These are phyloP conservation scores for Dipus sagitta DNA, from an alignment of 2,797 vertebrate genomes.

Conservation along the genomic window DNA sequence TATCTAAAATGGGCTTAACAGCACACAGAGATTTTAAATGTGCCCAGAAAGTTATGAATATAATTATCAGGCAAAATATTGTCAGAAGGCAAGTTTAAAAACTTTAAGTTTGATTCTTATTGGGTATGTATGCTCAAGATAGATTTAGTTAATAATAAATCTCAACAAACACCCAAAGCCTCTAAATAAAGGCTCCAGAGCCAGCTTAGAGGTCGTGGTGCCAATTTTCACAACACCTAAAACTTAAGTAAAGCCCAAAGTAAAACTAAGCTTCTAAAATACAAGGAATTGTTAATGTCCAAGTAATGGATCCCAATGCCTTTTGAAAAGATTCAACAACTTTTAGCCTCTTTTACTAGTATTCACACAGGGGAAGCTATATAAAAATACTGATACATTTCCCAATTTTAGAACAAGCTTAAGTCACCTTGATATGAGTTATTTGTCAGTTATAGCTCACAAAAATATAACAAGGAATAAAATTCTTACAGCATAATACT, in stretches of 20 bases:
- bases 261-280: conserved; percentile 38
- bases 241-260: conserved; percentile 38
- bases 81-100: conserved; percentile 23
- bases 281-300: conserved; percentile 33
- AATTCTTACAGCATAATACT: conserved; percentile 94
- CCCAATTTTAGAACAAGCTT: conserved; percentile 63
- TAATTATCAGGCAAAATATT: conserved; percentile 40
- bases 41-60: conserved; percentile 45
- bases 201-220: conserved; percentile 33
- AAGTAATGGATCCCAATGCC: conserved; percentile 37
- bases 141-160: neutral
- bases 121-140: neutral
- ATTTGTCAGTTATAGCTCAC: conserved; percentile 68
- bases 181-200: conserved; percentile 9
- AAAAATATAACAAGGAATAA: conserved; percentile 71
- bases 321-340: conserved; percentile 40
- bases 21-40: conserved; percentile 48
- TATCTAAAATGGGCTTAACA: neutral
- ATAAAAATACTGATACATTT: conserved; percentile 50
- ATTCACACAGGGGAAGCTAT: conserved; percentile 11
- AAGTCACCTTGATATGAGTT: conserved; percentile 56
- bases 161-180: neutral
- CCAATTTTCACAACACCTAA: conserved; percentile 35
- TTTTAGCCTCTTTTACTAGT: conserved; percentile 47
- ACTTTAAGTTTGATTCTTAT: conserved; percentile 42